These are phyloP conservation scores for Platalea minor DNA, from an alignment of 2,797 vertebrate species.

Conservation along the genomic window DNA sequence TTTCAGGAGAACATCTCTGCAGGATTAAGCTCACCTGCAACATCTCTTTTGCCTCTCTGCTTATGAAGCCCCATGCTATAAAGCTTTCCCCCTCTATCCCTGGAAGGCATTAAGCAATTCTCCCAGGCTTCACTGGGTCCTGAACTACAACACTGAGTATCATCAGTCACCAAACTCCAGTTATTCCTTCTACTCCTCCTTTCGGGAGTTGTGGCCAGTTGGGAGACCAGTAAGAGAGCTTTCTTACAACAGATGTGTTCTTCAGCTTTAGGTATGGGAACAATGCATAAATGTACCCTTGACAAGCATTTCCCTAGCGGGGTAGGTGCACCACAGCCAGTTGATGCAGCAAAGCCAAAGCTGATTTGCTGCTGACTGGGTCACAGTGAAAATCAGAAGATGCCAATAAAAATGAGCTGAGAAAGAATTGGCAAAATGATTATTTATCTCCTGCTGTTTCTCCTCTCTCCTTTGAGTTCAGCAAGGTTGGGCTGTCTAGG, in stretches of 20 bases:
- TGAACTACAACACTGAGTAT: neutral
- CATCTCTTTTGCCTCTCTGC: neutral
- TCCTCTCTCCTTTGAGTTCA: neutral
- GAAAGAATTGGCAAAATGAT: neutral
- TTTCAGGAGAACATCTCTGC: neutral
- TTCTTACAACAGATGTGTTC: fast-evolving
- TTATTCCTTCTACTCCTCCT: neutral
- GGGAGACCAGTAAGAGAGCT: neutral
- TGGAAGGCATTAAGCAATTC: neutral
- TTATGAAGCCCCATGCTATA: neutral
- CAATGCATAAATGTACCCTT: fast-evolving
- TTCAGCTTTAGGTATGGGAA: neutral
- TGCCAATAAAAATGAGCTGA: neutral
- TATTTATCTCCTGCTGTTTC: neutral
- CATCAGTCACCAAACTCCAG: neutral
- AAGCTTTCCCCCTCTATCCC: neutral
- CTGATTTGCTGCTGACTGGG: neutral
- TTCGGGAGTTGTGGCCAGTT: neutral
- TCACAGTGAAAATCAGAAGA: neutral
- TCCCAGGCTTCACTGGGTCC: neutral
- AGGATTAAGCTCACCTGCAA: neutral
- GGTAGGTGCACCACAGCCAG: neutral
- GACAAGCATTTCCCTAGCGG: neutral
- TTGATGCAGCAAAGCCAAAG: neutral
- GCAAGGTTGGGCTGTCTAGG: neutral